Evolutionary conservation across 2,797 vertebrate species (phyloP).

Genomic region (Chelonia mydas): DNA sequence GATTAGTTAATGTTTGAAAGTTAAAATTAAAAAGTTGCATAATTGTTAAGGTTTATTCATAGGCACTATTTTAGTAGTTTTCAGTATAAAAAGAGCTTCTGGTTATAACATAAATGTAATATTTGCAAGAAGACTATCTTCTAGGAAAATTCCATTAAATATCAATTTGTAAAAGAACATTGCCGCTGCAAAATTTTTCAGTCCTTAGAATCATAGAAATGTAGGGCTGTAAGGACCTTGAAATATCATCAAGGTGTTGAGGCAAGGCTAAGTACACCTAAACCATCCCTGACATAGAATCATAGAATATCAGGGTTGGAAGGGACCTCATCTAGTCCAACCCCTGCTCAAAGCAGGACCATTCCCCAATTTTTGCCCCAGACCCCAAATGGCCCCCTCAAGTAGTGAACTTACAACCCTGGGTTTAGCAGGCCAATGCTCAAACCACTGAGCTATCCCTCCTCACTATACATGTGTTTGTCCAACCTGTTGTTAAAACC

Average conservation of each 20-base stretch:
- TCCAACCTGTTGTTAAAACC: not conserved
- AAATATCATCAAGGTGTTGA: not conserved
- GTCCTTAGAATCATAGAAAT: not conserved
- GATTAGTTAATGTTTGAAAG: not conserved
- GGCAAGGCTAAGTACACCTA: not conserved
- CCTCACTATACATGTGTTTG: no score
- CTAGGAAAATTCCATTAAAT: not conserved
- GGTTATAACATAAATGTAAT: not conserved
- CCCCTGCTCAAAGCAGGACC: no score
- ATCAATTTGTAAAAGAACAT: not conserved
- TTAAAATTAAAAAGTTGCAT: not conserved
- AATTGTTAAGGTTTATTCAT: not conserved
- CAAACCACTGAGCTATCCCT: no score
- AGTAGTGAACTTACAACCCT: no score
- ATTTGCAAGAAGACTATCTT: not conserved
- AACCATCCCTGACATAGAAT: not conserved
- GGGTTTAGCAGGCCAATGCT: no score
- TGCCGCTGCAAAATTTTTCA: not conserved
- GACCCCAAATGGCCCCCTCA: no score
- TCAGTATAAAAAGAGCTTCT: not conserved
- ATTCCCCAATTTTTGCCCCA: no score
- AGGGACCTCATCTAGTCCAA: no score
- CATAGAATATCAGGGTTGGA: no score
- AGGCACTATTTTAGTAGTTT: not conserved
- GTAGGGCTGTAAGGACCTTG: not conserved